Evolutionary conservation across 2,888 invertebrate genomes (phyloP), one percentile per base, ranked within the genome.

Genomic region (Lomographa bimaculata): DNA sequence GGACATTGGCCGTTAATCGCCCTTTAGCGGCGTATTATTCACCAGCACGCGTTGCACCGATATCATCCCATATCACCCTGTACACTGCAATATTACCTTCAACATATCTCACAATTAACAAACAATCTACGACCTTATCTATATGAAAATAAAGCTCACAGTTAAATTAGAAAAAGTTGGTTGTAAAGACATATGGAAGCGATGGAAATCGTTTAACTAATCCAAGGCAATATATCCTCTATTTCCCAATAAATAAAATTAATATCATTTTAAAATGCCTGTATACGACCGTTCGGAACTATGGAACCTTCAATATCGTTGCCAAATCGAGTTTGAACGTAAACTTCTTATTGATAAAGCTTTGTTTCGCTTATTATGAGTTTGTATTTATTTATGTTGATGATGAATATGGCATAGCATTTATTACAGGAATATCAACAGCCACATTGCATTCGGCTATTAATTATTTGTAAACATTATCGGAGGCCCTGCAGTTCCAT

Each of bases 381-480:
- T 48, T 62, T 57, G 52, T 71, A 72, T 79, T 71, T 73, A 71
- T 70, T 71, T 65, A 71, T 64, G 60, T 61, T 59, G 60, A 66
- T 59, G 60, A 66, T 67, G 65, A 72, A 76, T 79, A 78, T 76
- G 71, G 67, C 59, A 66, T 71, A 71, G 75, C 77, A 83, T 85
- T 83, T 82, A 83, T 83, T 79, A 82, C 71, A 70, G 65, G 77
- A 80, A 73, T 84, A 83, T 79, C 78, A 79, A 79, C 72, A 75
- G 76, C 64, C 72, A 64, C 81, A 83, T 84, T 84, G 83, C 79
- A 79, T 75, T 77, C 70, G 79, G 71, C 83, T 72, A 86, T 87
- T 86, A 87, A 86, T 89, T 87, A 87, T 86, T 86, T 79, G 89
- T 79, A 86, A 85, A 87, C 83, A 86, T 77, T 77, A 65, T 64